Percentiles rank a stretch among this genome's conserved stretches.
phyloP scores from a whole-genome alignment of 2,888 invertebrate genomes.

The Microctonus brassicae region DNA sequence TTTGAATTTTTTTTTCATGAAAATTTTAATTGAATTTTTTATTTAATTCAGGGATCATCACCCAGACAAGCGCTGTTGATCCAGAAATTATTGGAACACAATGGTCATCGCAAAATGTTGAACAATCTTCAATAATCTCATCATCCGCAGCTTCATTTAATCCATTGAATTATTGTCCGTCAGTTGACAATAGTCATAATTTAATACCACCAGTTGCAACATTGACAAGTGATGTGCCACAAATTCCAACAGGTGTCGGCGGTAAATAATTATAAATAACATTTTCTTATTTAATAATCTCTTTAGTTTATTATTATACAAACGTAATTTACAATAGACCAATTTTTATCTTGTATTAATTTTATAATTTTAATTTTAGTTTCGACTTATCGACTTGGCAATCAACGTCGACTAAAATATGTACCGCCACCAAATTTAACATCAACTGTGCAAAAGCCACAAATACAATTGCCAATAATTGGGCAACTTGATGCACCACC shows the following conservation, averaged over 20 bases:
- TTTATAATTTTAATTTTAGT: slow-evolving; percentile 50
- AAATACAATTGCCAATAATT: slow-evolving; percentile 34
- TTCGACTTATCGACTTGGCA: slow-evolving; percentile 75
- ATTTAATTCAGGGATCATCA: not conserved
- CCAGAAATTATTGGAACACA: not conserved
- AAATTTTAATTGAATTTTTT: not conserved
- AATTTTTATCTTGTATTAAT: slow-evolving; percentile 5
- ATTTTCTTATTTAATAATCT: not conserved
- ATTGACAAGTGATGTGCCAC: not conserved
- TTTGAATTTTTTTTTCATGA: not conserved
- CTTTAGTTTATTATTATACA: no score
- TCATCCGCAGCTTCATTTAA: not conserved
- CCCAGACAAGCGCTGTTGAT: not conserved
- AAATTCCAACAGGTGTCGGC: not conserved
- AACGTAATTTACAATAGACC: not conserved
- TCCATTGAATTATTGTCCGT: not conserved
- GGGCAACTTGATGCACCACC: slow-evolving; percentile 18
- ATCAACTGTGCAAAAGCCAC: slow-evolving; percentile 49
- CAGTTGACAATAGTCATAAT: not conserved
- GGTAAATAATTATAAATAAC: not conserved
- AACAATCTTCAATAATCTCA: not conserved
- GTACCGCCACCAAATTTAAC: slow-evolving; percentile 82
- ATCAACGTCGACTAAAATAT: slow-evolving; percentile 79
- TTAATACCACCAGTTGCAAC: not conserved
- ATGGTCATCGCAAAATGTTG: not conserved